These are phyloP conservation scores for Dioctria rufipes DNA, from an alignment of 2,888 invertebrate genomes.

Conservation along the genomic window DNA sequence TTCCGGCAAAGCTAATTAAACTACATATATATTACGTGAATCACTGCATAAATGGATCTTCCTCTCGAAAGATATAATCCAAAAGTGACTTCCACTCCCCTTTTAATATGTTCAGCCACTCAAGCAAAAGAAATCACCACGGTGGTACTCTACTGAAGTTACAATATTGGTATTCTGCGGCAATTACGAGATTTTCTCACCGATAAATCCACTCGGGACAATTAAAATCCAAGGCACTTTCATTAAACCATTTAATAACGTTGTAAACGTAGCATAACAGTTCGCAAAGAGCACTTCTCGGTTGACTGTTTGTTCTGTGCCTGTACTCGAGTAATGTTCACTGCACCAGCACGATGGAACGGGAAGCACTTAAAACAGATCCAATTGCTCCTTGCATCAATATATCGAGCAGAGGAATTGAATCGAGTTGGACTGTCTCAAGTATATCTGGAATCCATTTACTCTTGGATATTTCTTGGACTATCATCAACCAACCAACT, in stretches of 20 bases:
- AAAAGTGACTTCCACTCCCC: constrained; percentile 33
- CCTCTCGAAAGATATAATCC: constrained; percentile 7
- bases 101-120: constrained; percentile 6
- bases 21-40: constrained; percentile 40
- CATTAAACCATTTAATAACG: constrained; percentile 58
- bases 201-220: constrained; percentile 57
- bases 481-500: constrained; percentile 3
- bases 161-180: constrained; percentile 56
- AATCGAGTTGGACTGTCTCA: neutral
- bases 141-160: constrained; percentile 17
- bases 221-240: constrained; percentile 57
- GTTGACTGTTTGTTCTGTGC: constrained; percentile 33
- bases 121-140: neutral
- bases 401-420: constrained; percentile 45
- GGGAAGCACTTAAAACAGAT: constrained; percentile 53
- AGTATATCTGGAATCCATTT: constrained; percentile 42
- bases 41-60: constrained; percentile 27
- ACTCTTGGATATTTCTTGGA: constrained; percentile 24
- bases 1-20: constrained; percentile 47
- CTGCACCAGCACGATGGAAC: constrained; percentile 28
- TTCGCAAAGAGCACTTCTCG: constrained; percentile 31
- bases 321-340: constrained; percentile 45
- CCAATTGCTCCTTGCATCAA: constrained; percentile 50
- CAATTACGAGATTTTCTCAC: constrained; percentile 59
- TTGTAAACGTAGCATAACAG: constrained; percentile 55